A percentile compares a stretch with the other conserved stretches of the same genome.
phyloP scores from a whole-genome alignment of 2,113 vertebrate genomes.

The western clawed frog (Xenopus tropicalis) region UCB_Xtro_10.0 CM004451.2:16588501-16589000 shows the following conservation, averaged over 20 bases:
- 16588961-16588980: not conserved
- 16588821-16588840: not conserved
- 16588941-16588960: not conserved
- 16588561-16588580: not conserved
- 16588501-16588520: not conserved
- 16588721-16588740: slow-evolving; percentile 15
- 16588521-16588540: slow-evolving; percentile 26
- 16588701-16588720: not conserved
- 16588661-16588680: not conserved
- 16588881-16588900: not conserved
- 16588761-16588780: not conserved
- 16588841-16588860: not conserved
- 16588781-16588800: not conserved
- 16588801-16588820: slow-evolving; percentile 10
- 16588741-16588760: slow-evolving; percentile 15
- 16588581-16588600: slow-evolving; percentile 19
- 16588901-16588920: not conserved
- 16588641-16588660: not conserved
- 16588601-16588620: slow-evolving; percentile 19
- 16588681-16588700: slow-evolving; percentile 2
- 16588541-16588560: slow-evolving; percentile 8
- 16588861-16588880: not conserved
- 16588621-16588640: not conserved
- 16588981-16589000: not conserved
- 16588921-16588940: not conserved